Conservation (phyloP, 2,113 vertebrate species). For the Pangasianodon gigas region DNA sequence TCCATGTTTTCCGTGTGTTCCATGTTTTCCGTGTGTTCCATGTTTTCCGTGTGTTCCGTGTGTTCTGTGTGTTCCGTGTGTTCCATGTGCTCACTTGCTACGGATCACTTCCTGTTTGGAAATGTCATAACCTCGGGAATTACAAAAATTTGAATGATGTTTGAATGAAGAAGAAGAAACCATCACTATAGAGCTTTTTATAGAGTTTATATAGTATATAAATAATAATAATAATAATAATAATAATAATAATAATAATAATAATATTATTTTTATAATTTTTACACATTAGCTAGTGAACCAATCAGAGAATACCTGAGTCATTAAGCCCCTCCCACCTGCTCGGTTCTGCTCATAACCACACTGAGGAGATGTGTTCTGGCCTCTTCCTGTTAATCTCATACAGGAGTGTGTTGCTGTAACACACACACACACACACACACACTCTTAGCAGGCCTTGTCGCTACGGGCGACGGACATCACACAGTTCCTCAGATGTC, state of each 20-base stretch:
- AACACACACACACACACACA: conserved; percentile 1
- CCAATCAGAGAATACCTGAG: neutral
- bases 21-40: no score
- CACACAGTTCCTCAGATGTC: conserved; percentile 24
- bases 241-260: neutral
- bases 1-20: no score
- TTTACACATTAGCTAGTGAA: neutral
- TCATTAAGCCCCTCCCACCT: neutral
- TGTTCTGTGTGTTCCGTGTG: no score
- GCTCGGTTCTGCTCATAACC: neutral
- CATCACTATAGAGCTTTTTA: neutral
- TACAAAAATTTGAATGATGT: neutral
- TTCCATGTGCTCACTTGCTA: neutral
- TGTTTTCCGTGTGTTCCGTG: no score
- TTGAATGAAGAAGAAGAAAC: neutral
- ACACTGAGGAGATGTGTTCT: neutral
- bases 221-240: neutral
- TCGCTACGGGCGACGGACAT: conserved; percentile 7
- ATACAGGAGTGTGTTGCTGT: neutral
- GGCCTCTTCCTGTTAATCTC: neutral
- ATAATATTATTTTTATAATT: neutral
- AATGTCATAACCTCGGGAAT: neutral
- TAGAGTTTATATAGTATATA: no score
- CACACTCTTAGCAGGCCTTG: neutral
- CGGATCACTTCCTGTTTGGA: neutral